These are phyloP conservation scores for Clarias platycephalus DNA, from an alignment of 2,797 vertebrate species.

Conservation along the genomic window DNA sequence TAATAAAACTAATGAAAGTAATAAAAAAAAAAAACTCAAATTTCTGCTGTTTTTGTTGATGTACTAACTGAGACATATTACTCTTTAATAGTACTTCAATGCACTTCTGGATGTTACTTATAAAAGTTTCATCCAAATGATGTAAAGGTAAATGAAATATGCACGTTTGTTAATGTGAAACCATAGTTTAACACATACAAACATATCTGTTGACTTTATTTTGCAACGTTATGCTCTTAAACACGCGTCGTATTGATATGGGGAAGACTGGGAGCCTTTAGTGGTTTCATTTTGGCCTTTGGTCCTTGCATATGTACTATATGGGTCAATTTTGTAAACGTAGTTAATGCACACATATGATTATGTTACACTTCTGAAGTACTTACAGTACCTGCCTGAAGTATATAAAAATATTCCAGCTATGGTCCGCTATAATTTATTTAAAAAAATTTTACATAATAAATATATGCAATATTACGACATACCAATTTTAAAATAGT, in stretches of 20 bases:
- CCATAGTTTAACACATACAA: not conserved
- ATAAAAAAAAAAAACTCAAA: not conserved
- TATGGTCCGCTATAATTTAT: not conserved
- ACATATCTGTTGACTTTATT: not conserved
- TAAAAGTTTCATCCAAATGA: not conserved
- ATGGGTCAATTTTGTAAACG: not conserved
- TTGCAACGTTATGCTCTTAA: not conserved
- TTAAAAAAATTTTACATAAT: no score
- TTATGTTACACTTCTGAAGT: not conserved
- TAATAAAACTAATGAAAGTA: not conserved
- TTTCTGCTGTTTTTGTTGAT: not conserved
- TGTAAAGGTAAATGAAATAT: not conserved
- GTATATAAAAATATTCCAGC: not conserved
- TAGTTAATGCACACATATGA: constrained; percentile 9
- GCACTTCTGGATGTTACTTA: not conserved
- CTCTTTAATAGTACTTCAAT: not conserved
- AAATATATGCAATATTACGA: not conserved
- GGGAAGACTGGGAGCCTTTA: not conserved
- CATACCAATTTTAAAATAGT: not conserved
- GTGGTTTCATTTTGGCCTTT: not conserved
- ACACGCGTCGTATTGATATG: not conserved
- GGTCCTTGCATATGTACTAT: not conserved
- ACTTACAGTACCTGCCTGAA: not conserved
- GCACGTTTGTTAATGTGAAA: not conserved
- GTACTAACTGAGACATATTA: not conserved